A percentile compares a stretch with the other conserved stretches of the same genome.
These are phyloP conservation scores for Crioceris asparagi DNA, from an alignment of 2,888 invertebrate genomes.

Conservation along the genomic window DNA sequence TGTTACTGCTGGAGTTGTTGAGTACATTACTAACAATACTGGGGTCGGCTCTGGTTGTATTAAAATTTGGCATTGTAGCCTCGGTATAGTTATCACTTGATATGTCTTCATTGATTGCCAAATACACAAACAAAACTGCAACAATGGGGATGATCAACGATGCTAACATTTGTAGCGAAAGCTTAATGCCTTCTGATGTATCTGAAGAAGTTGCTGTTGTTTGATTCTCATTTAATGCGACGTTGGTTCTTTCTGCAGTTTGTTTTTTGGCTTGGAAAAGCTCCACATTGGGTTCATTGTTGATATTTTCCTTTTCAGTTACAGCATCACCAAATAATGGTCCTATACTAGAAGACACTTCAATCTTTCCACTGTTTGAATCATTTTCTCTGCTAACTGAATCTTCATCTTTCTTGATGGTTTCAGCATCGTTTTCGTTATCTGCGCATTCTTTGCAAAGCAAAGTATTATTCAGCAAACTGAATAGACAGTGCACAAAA, in stretches of 20 bases:
- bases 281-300: conserved; percentile 14
- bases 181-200: conserved; percentile 5
- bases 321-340: conserved; percentile 13
- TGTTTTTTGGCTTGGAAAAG: conserved; percentile 17
- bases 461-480: conserved; percentile 24
- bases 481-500: conserved; percentile 29
- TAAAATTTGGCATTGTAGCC: conserved; percentile 12
- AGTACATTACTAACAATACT: conserved; percentile 20
- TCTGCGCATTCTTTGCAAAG: conserved; percentile 20
- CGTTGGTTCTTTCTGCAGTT: conserved; percentile 2
- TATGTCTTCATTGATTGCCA: conserved; percentile 11
- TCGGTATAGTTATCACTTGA: neutral
- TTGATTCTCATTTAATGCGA: neutral
- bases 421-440: conserved; percentile 3
- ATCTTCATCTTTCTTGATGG: conserved; percentile 4
- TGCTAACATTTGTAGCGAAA: conserved; percentile 13
- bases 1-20: conserved; percentile 21
- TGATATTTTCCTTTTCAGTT: conserved; percentile 4
- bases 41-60: conserved; percentile 12
- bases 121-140: conserved; percentile 20
- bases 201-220: neutral
- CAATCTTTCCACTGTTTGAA: conserved; percentile 11
- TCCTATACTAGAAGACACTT: conserved; percentile 13
- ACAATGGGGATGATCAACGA: conserved; percentile 23
- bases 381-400: conserved; percentile 1